Evolutionary conservation across 2,888 invertebrate genomes (phyloP).

Genomic region (Melieria omissa): DNA sequence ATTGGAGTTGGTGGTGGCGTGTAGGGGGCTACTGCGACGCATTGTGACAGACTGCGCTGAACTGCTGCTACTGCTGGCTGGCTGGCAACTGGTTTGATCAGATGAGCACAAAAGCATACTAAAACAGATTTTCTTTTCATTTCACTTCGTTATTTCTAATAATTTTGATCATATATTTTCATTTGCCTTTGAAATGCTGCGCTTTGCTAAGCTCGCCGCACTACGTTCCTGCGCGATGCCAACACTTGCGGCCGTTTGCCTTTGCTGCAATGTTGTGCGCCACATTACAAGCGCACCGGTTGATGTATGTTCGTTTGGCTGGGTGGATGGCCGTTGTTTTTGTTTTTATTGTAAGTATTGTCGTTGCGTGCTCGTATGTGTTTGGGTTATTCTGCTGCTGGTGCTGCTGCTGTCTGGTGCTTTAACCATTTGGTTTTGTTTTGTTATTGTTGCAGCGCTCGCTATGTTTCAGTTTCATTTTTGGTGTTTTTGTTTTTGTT

Average conservation of each 20-base stretch:
- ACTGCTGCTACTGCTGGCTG: no score
- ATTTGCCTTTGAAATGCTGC: neutral
- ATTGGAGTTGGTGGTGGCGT: no score
- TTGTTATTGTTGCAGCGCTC: no score
- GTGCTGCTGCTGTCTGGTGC: no score
- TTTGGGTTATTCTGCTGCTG: neutral
- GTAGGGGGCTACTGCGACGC: no score
- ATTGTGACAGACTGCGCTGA: no score
- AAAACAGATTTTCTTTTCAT: conserved; percentile 7
- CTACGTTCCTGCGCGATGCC: neutral
- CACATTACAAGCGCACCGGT: no score
- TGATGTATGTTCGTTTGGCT: neutral
- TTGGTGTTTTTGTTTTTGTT: neutral
- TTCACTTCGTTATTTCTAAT: conserved; percentile 16
- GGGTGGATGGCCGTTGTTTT: neutral
- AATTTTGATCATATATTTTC: conserved; percentile 11
- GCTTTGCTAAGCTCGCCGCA: neutral
- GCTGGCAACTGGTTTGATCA: no score
- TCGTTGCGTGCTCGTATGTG: neutral
- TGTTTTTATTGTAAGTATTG: neutral
- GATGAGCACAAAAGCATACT: neutral
- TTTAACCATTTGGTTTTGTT: no score
- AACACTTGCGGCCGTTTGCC: neutral
- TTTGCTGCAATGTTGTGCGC: no score
- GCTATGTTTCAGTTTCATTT: neutral